Evolutionary conservation across 2,797 vertebrate species (phyloP).

Genomic region (Hydrocynus forskahlii): DNA sequence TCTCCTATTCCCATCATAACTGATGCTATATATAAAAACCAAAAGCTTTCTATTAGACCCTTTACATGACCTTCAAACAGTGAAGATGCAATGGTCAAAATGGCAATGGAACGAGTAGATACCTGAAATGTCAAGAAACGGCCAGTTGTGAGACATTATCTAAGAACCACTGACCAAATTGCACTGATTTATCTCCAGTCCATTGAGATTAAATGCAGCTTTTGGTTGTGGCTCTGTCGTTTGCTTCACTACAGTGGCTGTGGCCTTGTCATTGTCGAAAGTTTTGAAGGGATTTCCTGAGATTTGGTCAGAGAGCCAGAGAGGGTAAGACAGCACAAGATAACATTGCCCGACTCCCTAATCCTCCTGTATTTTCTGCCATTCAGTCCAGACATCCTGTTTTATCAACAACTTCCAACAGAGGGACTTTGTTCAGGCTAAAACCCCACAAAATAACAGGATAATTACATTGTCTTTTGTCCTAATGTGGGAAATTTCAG

Average conservation of each 20-base stretch:
- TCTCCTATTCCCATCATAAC: conserved; percentile 7
- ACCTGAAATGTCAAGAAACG: conserved; percentile 22
- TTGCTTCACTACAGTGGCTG: conserved; percentile 19
- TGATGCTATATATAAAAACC: conserved; percentile 3
- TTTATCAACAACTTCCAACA: conserved; percentile 42
- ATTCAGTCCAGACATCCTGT: conserved; percentile 33
- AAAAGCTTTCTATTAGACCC: conserved; percentile 14
- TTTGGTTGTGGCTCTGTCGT: conserved; percentile 30
- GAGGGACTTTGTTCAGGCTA: conserved; percentile 42
- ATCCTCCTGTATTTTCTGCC: conserved; percentile 45
- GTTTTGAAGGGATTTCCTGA: conserved; percentile 51
- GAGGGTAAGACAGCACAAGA: conserved; percentile 39
- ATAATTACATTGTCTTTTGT: conserved; percentile 41
- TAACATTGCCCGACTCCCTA: conserved; percentile 32
- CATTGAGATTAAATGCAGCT: conserved; percentile 8
- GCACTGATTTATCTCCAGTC: background rate
- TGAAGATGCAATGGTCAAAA: conserved; percentile 13
- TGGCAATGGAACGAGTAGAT: background rate
- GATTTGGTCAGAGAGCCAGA: conserved; percentile 37
- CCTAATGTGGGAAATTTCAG: conserved; percentile 29
- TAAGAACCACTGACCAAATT: conserved; percentile 16
- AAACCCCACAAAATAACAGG: conserved; percentile 46
- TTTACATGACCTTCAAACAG: conserved; percentile 21
- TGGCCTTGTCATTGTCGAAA: conserved; percentile 35
- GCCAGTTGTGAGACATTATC: background rate